These are phyloP conservation scores for Muscicapa comitata DNA, from an alignment of 2,797 vertebrate genomes.

Conservation along the genomic window DNA sequence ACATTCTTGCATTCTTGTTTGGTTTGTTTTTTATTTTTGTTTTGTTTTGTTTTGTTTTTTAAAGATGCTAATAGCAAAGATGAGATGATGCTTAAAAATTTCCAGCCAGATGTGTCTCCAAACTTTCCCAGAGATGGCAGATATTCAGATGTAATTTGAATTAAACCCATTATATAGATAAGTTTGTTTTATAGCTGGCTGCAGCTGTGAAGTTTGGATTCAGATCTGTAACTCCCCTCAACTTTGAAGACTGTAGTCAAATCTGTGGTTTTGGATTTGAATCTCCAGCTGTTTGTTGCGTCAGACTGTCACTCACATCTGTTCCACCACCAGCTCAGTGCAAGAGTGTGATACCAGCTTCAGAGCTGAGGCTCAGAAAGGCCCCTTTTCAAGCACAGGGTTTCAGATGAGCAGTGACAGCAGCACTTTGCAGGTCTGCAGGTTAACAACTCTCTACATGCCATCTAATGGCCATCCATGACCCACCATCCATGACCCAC, in stretches of 20 bases:
- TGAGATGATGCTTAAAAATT: background rate
- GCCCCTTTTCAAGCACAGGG: background rate
- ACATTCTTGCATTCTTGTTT: background rate
- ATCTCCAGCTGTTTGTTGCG: background rate
- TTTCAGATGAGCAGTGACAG: background rate
- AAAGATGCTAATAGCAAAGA: background rate
- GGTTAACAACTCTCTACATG: background rate
- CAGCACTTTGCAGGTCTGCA: background rate
- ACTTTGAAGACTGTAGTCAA: constrained; percentile 29
- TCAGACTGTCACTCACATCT: constrained; percentile 10
- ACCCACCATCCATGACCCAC: background rate
- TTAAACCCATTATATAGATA: background rate
- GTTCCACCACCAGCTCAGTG: background rate
- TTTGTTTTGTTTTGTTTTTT: background rate
- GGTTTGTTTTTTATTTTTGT: background rate
- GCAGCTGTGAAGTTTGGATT: constrained; percentile 52
- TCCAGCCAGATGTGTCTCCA: background rate
- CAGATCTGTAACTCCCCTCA: constrained; percentile 32
- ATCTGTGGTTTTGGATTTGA: constrained; percentile 43
- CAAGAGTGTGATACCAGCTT: background rate
- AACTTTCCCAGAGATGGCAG: background rate
- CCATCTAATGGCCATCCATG: background rate
- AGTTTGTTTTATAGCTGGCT: constrained; percentile 13
- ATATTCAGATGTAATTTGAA: background rate
- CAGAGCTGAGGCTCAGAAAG: background rate